Base-by-base conservation (phyloP, 2,113 vertebrate genomes). In the Caranx melampygus region DNA sequence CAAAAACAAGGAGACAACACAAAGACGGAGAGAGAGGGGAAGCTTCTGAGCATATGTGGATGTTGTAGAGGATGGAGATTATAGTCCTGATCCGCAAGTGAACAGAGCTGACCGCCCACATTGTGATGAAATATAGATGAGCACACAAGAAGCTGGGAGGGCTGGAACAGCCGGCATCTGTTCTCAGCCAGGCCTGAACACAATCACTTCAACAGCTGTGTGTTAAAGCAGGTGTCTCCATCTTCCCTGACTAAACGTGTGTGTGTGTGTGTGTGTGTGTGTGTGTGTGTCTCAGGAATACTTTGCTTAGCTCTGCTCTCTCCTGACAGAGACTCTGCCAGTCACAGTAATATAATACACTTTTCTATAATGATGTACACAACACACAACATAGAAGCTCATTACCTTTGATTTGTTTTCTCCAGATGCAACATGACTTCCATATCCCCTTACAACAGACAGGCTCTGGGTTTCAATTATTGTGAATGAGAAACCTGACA, bases 121-220 rank as follows among this genome's bases (percentile, higher is more conserved):
- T 81, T 35, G 61, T 63, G 34, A 82, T 82, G 72, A 83, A 89
- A 85, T 79, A 85, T 77, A 78, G 72, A 83, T 85, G 82, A 87
- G 72, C 59, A 63, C 79, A 79, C 51, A 51, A 35, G 60, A 72
- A 15, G 75, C 61, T 66, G 37, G 31, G 57, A 67, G 62, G 20
- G 16, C 26, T 66, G 60, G 31, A 33, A 83, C 66, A 52, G 79
- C 42, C 6, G 21, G 60, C 68, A 76, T 70, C 63, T 83, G 67
- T 54, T 75, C 20, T 20, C 1, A 42, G 33, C 52, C 13, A 62
- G 15, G 13, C 6, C 34, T 11, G 14, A 65, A n/a, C 45, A 63
- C 60, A 75, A 15, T n/a, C 10, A 69, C 26, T 44, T 44, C 60
- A 57, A 72, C 73, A 72, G 51, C 57, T 72, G 66, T 37, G 66